Evolutionary conservation across 2,888 invertebrate species (phyloP).

Genomic region (Thysanoteuthis rhombus): DNA sequence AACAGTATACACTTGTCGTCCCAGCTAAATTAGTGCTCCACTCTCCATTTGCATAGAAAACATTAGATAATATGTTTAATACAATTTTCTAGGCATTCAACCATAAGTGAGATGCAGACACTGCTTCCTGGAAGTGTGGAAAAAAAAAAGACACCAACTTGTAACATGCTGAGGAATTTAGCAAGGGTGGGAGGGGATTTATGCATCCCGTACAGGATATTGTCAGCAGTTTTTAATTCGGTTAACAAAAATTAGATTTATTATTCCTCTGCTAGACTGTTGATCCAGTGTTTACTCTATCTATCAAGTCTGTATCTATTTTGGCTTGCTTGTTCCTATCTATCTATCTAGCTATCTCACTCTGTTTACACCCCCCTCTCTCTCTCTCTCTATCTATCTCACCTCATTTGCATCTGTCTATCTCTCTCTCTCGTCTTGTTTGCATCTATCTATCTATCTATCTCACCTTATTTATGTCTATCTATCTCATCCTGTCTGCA

Average conservation of each 20-base stretch:
- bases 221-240: not conserved
- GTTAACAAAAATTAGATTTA: not conserved
- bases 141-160: not conserved
- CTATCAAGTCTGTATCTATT: not conserved
- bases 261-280: not conserved
- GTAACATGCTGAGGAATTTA: not conserved
- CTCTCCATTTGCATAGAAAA: not conserved
- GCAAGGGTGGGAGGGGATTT: not conserved
- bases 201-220: not conserved
- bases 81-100: not conserved
- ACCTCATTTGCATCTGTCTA: no score
- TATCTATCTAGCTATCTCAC: no score
- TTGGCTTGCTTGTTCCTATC: not conserved
- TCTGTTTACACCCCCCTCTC: no score
- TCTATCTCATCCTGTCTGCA: no score
- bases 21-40: not conserved
- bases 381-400: no score
- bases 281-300: no score
- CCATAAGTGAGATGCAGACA: not conserved
- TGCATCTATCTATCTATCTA: no score
- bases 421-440: no score
- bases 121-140: not conserved
- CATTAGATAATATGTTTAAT: not conserved
- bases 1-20: not conserved
- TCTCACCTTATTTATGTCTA: no score